These are phyloP conservation scores for Carpatolechia fugitivella DNA, from an alignment of 2,888 invertebrate species.

Conservation along the genomic window DNA sequence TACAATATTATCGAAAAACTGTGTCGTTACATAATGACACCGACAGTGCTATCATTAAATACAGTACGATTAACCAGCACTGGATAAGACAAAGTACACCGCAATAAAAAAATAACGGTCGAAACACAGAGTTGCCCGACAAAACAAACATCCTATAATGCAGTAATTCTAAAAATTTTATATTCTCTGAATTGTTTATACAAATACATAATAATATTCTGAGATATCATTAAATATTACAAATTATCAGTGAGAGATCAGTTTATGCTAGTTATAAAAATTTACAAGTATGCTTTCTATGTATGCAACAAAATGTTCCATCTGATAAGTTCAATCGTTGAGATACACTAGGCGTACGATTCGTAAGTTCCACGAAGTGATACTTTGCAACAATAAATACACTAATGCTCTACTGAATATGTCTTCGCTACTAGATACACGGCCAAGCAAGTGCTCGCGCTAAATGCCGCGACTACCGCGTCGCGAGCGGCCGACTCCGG, in stretches of 20 bases:
- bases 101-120: slow-evolving; percentile 47
- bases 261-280: slow-evolving; percentile 77
- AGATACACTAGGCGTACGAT: slow-evolving; percentile 63
- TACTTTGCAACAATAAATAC: slow-evolving; percentile 65
- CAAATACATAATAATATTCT: slow-evolving; percentile 67
- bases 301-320: slow-evolving; percentile 61
- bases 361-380: slow-evolving; percentile 57
- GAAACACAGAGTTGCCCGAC: slow-evolving; percentile 59
- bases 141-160: slow-evolving; percentile 58
- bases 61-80: slow-evolving; percentile 60
- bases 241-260: slow-evolving; percentile 78
- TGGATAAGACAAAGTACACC: slow-evolving; percentile 62
- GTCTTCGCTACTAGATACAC: slow-evolving; percentile 55
- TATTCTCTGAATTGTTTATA: slow-evolving; percentile 70
- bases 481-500: slow-evolving; percentile 26
- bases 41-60: slow-evolving; percentile 68
- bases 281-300: slow-evolving; percentile 71
- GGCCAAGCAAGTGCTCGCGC: slow-evolving; percentile 29
- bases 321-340: slow-evolving; percentile 61
- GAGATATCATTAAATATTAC: slow-evolving; percentile 71
- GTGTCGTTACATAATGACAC: slow-evolving; percentile 73
- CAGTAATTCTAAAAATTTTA: slow-evolving; percentile 69
- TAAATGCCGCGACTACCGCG: neutral
- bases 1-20: slow-evolving; percentile 77
- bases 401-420: slow-evolving; percentile 68